Evolutionary conservation across 2,797 vertebrate species (phyloP), one percentile per base, ranked within the genome.

Genomic region (Mormyrops attenuatus): DNA sequence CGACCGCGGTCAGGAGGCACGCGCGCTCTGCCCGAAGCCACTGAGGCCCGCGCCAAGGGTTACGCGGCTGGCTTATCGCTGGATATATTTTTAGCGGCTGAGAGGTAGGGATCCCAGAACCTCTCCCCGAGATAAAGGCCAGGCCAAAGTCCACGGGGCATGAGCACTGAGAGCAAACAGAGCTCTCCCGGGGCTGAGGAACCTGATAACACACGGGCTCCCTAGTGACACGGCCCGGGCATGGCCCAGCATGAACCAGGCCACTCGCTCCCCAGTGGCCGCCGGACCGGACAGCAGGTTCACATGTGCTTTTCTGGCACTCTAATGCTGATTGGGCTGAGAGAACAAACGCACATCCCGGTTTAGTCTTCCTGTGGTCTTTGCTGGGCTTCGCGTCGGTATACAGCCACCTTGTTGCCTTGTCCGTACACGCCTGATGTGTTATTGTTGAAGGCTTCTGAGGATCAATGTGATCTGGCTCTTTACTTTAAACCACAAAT

Each of bases 61-160:
- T 52, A 55, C 55, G 20, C 6, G 30, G 34, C 82, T 47, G 87
- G 66, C 88, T 90, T 88, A 88, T 89, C 60, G 3, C 38, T 52
- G 6, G 85, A 91, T 94, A 91, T 95, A 95, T 95, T 95, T 95
- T 94, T 94, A 95, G 94, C 90, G 88, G 88, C 91, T 30, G 47
- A 92, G 92, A 89, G 89, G 57, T 92, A 93, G 94, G 93, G 94
- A 95, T 94, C 94, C 94, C 94, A 94, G 93, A 92, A 94, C 95
- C 95, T 95, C 94, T 94, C 95, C 93, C 92, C 92, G 92, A 92
- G 96, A 96, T 96, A 96, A 96, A 95, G 91, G 17, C 63, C 63
- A 88, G 95, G 91, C 94, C 95, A 96, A 96, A 96, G 96, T 96
- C 95, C 94, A 53, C 90, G 53, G 69, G 77, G 91, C 92, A 87